phyloP scores from a whole-genome alignment of 2,113 vertebrate species.

The Pelmatolapia mariae region DNA sequence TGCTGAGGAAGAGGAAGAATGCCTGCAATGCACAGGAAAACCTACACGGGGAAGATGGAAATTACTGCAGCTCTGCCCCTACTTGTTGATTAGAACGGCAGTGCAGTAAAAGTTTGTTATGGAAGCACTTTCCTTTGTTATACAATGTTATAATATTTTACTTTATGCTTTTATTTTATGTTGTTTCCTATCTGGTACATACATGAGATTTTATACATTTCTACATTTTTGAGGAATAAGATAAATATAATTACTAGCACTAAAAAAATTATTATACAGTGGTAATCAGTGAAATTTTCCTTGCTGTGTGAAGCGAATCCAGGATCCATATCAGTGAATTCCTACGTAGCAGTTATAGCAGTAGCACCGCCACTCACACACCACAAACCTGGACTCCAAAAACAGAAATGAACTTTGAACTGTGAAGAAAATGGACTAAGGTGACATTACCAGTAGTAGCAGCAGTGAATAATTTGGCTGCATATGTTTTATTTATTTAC shows the following conservation, averaged over 20 bases:
- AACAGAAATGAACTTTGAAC: neutral
- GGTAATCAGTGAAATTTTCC: neutral
- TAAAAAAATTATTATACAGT: neutral
- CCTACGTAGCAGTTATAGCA: too few relatives aligned
- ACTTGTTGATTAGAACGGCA: neutral
- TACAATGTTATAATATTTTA: neutral
- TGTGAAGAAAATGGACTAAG: neutral
- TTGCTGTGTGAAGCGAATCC: neutral
- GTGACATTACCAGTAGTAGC: neutral
- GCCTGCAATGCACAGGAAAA: neutral
- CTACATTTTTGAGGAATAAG: neutral
- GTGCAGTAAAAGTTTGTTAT: neutral
- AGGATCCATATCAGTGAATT: neutral
- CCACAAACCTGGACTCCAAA: neutral
- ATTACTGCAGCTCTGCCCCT: neutral
- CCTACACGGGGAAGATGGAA: neutral
- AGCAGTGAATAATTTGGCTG: neutral
- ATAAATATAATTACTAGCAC: neutral
- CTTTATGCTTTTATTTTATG: neutral
- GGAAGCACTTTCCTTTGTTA: neutral
- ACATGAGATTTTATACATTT: neutral
- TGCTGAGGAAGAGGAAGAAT: neutral
- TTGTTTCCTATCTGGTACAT: neutral
- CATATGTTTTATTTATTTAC: neutral
- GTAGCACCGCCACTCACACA: neutral